A percentile compares a stretch with the other conserved stretches of the same genome.
These are phyloP conservation scores for Linnaemya vulpina DNA, from an alignment of 2,888 invertebrate species.

Conservation along the genomic window DNA sequence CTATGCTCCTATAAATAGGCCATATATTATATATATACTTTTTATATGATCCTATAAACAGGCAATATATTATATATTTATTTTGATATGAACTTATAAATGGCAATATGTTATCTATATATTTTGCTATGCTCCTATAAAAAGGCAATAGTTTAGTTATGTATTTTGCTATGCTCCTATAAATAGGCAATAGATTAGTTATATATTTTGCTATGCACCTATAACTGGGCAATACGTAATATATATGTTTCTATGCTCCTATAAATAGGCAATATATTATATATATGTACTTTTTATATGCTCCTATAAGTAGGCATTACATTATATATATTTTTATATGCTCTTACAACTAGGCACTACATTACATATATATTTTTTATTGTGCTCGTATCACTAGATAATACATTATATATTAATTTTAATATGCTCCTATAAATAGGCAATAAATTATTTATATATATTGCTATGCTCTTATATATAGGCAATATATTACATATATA, in stretches of 20 bases:
- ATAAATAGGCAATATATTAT: background rate
- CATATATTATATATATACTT: background rate
- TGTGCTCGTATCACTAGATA: background rate
- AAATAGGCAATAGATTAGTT: background rate
- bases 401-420: background rate
- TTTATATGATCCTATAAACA: background rate
- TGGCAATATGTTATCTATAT: no score
- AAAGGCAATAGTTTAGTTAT: no score
- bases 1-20: background rate
- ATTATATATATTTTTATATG: no score
- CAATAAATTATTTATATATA: no score
- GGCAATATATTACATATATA: background rate
- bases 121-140: no score
- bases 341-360: no score
- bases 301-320: background rate
- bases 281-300: background rate
- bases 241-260: background rate
- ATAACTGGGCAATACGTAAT: no score
- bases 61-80: background rate
- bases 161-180: background rate
- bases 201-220: no score
- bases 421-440: no score
- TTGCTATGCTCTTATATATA: no score
- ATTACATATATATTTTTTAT: no score
- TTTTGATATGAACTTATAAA: no score